These are phyloP conservation scores for Apamea crenata DNA, from an alignment of 2,888 invertebrate species.

Conservation along the genomic window DNA sequence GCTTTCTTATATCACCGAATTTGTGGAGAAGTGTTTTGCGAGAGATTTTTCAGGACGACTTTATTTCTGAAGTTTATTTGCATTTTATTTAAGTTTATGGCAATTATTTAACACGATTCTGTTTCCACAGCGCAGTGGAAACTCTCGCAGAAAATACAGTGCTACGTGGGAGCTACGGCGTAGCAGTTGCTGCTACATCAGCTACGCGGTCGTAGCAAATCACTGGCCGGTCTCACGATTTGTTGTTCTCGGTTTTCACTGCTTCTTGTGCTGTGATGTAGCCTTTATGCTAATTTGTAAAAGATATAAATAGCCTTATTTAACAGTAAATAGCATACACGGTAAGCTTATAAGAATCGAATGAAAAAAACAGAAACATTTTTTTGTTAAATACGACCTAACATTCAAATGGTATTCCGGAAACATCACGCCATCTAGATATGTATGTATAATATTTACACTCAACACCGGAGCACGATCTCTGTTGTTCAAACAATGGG, in stretches of 20 bases:
- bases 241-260: constrained; percentile 16
- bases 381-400: constrained; percentile 1
- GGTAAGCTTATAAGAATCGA: background rate
- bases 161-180: constrained; percentile 51
- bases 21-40: constrained; percentile 28
- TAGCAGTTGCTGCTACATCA: constrained; percentile 48
- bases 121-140: constrained; percentile 3
- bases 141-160: constrained; percentile 4
- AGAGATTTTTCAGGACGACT: constrained; percentile 5
- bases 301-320: background rate
- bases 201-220: constrained; percentile 49
- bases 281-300: background rate
- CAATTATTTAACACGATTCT: constrained; percentile 8
- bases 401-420: constrained; percentile 34
- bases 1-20: constrained; percentile 58
- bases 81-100: constrained; percentile 12
- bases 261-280: background rate
- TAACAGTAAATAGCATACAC: background rate
- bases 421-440: constrained; percentile 52
- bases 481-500: constrained; percentile 64
- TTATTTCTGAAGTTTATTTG: constrained; percentile 10
- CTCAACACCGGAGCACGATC: constrained; percentile 54
- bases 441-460: constrained; percentile 62
- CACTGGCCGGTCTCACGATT: constrained; percentile 14
- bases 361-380: background rate